Base-by-base conservation (phyloP, 2,888 invertebrate genomes). In the Mycalesis mineus region DNA sequence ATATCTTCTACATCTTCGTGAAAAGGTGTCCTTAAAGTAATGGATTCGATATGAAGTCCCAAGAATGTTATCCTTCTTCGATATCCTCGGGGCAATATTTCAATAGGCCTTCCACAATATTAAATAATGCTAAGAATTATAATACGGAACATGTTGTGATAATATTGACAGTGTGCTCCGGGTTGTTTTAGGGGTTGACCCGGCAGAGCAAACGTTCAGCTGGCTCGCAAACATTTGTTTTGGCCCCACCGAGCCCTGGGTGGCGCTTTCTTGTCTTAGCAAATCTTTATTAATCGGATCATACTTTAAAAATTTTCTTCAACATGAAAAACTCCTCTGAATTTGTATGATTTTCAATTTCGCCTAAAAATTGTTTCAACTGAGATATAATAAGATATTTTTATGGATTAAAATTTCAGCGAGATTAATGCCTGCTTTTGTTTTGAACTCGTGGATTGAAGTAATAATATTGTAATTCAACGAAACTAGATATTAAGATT, bases 91-190 rank as follows among this genome's bases (percentile, higher is more conserved):
- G 47, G 5, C 14, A 45, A 45, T 45, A 45, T 45, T 45, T 45
- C 8, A 8, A 14, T 31, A 45, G 45, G 9, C 31, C 9, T 14
- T 8, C 9, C 6, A 4, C 50, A 52, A 41, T 52, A 52, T 52
- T 31, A 42, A 42, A 42, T 52, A 52, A 41, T 52, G n/a, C 9
- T 14, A 33, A 15, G 48, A 53, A 15, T n/a, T 53, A 29, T 53
- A 45, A 45, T 45, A 28, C 45, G 28, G 13, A 48, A 41, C 29
- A 56, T 55, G 42, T 39, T 55, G 47, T 51, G 42, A 36, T 29
- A 52, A 60, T 52, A 55, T 60, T 60, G 59, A 49, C 52, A 15
- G 51, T 41, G 39, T 28, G 47, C 28, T 42, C 37, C 40, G 45
- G 11, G 48, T 52, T 50, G 51, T 36, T 51, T 37, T 42, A 53